These are phyloP conservation scores for Geothlypis trichas DNA, from an alignment of 2,113 vertebrate species.

Conservation along the genomic window DNA sequence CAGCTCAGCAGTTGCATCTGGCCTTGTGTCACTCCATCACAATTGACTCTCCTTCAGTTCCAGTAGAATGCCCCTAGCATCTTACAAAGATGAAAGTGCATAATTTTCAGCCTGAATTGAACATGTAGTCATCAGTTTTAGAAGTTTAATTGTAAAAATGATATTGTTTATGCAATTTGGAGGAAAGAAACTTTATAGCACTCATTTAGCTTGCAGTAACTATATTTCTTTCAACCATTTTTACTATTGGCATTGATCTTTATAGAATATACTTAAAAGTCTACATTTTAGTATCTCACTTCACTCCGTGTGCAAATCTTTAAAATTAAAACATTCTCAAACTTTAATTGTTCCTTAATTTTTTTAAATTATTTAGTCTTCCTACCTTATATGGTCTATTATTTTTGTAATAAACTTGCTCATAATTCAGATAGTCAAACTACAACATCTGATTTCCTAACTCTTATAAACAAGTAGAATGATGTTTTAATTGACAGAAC, in stretches of 20 bases:
- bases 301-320: not conserved
- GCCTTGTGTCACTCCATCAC: not conserved
- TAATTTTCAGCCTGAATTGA: not conserved
- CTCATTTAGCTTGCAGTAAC: not conserved
- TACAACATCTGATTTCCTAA: not conserved
- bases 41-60: not conserved
- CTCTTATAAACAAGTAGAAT: not conserved
- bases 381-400: not conserved
- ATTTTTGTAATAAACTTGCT: not conserved
- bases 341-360: not conserved
- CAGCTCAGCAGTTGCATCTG: not conserved
- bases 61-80: not conserved
- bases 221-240: not conserved
- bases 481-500: not conserved
- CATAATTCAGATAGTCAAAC: not conserved
- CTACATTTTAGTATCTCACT: not conserved
- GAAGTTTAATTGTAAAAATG: not conserved
- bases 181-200: not conserved
- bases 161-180: not conserved
- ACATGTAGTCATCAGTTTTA: not conserved
- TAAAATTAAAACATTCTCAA: not conserved
- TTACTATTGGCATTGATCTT: not conserved
- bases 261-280: not conserved
- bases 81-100: not conserved
- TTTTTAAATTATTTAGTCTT: not conserved